These are phyloP conservation scores for Lucilia cuprina DNA, from an alignment of 1,140 invertebrate species.

Conservation along the genomic window DNA sequence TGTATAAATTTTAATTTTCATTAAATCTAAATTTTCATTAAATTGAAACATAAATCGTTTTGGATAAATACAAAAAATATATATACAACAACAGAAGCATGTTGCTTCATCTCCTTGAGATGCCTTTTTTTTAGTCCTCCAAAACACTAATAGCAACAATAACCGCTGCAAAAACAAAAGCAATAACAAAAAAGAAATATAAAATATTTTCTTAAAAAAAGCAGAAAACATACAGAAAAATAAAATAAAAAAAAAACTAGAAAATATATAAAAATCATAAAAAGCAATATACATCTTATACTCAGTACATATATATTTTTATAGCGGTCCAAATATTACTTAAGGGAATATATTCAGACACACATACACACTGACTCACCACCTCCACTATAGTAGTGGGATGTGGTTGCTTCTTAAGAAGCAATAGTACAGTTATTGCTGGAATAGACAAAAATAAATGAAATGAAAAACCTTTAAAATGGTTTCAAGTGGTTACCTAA, in stretches of 20 bases:
- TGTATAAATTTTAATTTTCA: constrained; percentile 25
- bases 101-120: not conserved
- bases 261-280: not conserved
- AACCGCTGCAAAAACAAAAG: not conserved
- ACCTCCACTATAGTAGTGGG: not conserved
- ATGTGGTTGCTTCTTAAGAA: not conserved
- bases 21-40: constrained; percentile 30
- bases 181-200: not conserved
- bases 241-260: not conserved
- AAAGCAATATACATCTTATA: too few relatives aligned
- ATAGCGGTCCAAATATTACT: constrained; percentile 13
- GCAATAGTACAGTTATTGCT: not conserved
- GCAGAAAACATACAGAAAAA: not conserved
- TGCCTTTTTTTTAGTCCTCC: not conserved
- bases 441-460: not conserved
- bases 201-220: constrained; percentile 18
- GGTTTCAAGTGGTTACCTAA: constrained; percentile 23
- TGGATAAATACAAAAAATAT: not conserved
- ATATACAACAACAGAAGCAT: not conserved
- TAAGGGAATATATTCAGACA: not conserved
- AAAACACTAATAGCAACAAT: not conserved
- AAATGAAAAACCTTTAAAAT: constrained; percentile 15
- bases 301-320: not conserved
- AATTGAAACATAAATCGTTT: constrained; percentile 31
- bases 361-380: not conserved